These are phyloP conservation scores for Halichondria panicea DNA, from an alignment of 37 sponge, comb jelly and placozoan genomes.

Conservation along the genomic window DNA sequence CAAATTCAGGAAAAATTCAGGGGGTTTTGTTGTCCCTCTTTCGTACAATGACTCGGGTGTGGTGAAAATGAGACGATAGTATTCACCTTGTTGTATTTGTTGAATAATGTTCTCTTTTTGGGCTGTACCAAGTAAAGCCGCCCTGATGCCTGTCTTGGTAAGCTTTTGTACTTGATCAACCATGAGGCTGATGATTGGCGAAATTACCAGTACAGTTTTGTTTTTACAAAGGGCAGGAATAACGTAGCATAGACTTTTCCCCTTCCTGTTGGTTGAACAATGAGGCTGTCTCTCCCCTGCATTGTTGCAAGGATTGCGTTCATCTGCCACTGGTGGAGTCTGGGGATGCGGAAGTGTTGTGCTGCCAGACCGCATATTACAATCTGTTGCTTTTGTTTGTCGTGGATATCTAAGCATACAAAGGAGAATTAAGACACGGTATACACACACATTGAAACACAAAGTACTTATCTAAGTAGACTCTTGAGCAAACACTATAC, in stretches of 20 bases:
- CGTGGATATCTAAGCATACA: too few species aligned
- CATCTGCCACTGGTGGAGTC: constrained; percentile 11
- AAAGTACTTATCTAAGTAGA: too few species aligned
- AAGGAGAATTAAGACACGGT: too few species aligned
- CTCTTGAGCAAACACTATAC: too few species aligned
- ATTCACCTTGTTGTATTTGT: constrained; percentile 12
- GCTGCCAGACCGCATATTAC: constrained; percentile 3
- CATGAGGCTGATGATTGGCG: constrained; percentile 38
- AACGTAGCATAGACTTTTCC: constrained; percentile 12
- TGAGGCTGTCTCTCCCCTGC: background rate
- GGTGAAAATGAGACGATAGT: background rate
- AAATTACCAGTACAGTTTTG: constrained; percentile 20
- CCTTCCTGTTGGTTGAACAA: constrained; percentile 21
- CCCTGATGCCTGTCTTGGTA: background rate
- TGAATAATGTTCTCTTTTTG: background rate
- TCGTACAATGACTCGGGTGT: constrained; percentile 25
- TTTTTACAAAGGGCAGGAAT: background rate
- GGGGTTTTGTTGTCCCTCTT: background rate
- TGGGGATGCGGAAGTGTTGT: constrained; percentile 7
- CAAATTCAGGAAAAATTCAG: constrained; percentile 9
- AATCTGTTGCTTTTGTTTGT: background rate
- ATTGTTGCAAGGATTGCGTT: background rate
- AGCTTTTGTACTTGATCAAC: constrained; percentile 1
- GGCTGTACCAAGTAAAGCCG: background rate
- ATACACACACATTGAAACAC: too few species aligned